Evolutionary conservation across 2,113 vertebrate genomes (phyloP), one percentile per base, ranked within the genome.

Genomic region (Nansenia antarctica): DNA sequence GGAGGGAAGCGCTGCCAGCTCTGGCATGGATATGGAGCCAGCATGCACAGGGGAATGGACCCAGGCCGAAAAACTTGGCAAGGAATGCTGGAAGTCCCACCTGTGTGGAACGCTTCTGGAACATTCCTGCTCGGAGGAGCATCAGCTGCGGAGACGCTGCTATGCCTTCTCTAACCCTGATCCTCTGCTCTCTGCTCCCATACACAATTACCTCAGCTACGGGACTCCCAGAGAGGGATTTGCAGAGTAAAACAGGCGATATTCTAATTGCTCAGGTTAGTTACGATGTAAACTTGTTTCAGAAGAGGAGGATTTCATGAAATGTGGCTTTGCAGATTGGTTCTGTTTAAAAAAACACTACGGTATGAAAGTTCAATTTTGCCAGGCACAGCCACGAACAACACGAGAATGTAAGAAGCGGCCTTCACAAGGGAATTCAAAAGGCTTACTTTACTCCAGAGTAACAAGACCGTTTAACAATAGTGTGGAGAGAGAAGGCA

Each of bases 81-180:
- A 49, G 54, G 54, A 57, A 30, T 27, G 27, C 54, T 57, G 27
- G 54, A 26, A 18, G 54, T 57, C 27, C 27, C 54, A 57, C 54
- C 54, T 57, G 54, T 57, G 54, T 57, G 54, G 54, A 57, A 29
- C 54, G 11, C 79, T 72, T 67, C 59, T 54, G 1, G 47, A 77
- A 65, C 63, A 75, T 80, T 82, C 77, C 78, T 81, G 84, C 85
- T 85, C 67, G 78, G 60, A 69, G 63, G 32, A 81, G 76, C 79
- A 84, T 84, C 84, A 84, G 79, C 75, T 82, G 78, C 69, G 62
- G 52, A 81, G 62, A 35, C 5, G 11, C 11, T 37, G 35, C 11
- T 37, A 5, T 20, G 12, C n/a, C 14, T 29, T 52, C 11, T 42
- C 11, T 42, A 14, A 15, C 14, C 52, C 26, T 29, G 2, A 5